Evolutionary conservation across 2,797 vertebrate genomes (phyloP), one percentile per base, ranked within the genome.

Genomic region (Myotis pilosus): DNA sequence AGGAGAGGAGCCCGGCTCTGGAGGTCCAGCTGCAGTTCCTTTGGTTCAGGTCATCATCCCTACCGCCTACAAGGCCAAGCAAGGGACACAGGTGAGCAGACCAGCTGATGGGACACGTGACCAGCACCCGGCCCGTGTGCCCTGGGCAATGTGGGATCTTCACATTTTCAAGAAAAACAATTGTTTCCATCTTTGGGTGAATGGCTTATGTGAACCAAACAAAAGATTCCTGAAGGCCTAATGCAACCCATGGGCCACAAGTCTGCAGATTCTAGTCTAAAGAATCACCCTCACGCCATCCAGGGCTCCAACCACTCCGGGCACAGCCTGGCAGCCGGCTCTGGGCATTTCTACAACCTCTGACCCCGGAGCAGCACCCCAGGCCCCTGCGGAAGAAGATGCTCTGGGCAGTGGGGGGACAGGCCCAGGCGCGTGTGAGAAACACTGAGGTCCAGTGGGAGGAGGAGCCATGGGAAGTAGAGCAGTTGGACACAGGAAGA

Each of bases 31-130:
- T 12, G 8, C 20, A 64, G 60, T n/a, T 71, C 53, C 1, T 23
- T 1, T 15, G 57, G 44, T 15, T 23, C 25, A 69, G 30, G 49
- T n/a, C 22, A 20, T 0, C 16, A 4, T 9, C 28, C 33, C 72
- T 2, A 5, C 74, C 1, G 6, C 68, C 51, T 1, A 30, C 8
- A 16, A 17, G 22, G 41, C 28, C 74, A 53, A 44, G 33, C 4
- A 2, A 44, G 23, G 66, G 76, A 11, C 0, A 0, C 1, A 0
- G 5, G 16, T 0, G 6, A 41, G 68, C 36, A 20, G 16, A 6
- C 15, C 4, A 0, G 17, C 60, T 16, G 17, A 15, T 2, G 25
- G 44, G 25, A 38, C 62, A 13, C 0, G 1, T 0, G 7, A 5
- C 74, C 19, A 44, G 13, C 20, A 2, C n/a, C 49, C n/a, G 57